A percentile compares a stretch with the other conserved stretches of the same genome.
Evolutionary conservation across 2,797 vertebrate genomes (phyloP).

Genomic region (Arctocebus calabarensis): DNA sequence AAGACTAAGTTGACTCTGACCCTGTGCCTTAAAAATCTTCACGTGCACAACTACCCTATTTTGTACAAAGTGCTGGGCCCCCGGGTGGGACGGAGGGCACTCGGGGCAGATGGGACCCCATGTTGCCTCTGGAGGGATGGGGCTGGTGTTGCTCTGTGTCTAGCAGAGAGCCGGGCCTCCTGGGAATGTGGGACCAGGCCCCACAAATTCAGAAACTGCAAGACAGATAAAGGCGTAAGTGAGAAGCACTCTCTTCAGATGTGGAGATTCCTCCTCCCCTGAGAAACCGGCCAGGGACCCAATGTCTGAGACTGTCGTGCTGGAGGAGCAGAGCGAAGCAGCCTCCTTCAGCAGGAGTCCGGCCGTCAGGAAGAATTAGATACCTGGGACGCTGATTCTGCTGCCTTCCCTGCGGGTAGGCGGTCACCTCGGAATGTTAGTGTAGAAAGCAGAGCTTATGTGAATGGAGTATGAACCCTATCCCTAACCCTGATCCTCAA

Average conservation of each 20-base stretch:
- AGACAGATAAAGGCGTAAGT: not conserved
- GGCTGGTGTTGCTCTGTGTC: not conserved
- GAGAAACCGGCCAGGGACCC: not conserved
- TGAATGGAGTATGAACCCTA: too few relatives aligned
- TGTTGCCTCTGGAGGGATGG: not conserved
- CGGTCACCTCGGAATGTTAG: not conserved
- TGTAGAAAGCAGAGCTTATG: too few relatives aligned
- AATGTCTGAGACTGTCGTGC: not conserved
- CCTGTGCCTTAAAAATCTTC: not conserved
- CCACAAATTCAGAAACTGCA: not conserved
- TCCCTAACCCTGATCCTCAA: too few relatives aligned
- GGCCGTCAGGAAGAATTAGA: not conserved
- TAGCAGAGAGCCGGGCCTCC: not conserved
- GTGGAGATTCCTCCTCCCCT: not conserved
- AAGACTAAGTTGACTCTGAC: not conserved
- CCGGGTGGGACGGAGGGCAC: not conserved
- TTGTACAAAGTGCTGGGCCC: not conserved
- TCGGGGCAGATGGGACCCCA: not conserved
- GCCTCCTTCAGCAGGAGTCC: not conserved
- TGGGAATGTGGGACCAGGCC: not conserved
- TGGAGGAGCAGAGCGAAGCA: not conserved
- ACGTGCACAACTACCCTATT: not conserved
- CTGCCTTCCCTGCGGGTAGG: not conserved
- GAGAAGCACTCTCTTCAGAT: not conserved
- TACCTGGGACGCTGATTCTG: too few relatives aligned